Evolutionary conservation across 2,797 vertebrate genomes (phyloP), one percentile per base, ranked within the genome.

Genomic region (Darevskia mixta): DNA sequence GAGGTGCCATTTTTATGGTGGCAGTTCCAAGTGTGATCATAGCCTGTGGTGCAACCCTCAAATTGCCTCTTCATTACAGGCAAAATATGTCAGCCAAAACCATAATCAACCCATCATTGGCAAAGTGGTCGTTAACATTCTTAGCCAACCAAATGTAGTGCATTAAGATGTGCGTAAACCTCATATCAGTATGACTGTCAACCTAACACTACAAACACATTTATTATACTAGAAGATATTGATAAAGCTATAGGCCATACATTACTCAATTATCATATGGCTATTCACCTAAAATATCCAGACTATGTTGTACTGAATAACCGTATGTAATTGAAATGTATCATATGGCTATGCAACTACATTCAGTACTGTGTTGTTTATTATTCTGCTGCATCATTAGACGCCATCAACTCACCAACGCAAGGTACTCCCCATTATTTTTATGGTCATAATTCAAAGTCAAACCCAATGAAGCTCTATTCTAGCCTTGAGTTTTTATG

Each of bases 21-120:
- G 9, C 55, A 64, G 45, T 80, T 29, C 8, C 35, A 77, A 66
- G 29, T 49, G 29, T 67, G 25, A 83, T 55, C 43, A 58, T 45
- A 69, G 43, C 45, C 64, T 83, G 7, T 45, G n/a, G 17, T 20
- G 4, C 10, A 38, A 58, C 13, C 32, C n/a, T 75, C 84, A 77
- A 77, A n/a, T 82, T 25, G 43, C 27, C 69, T 82, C 58, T 64
- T 66, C 41, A 82, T 73, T 87, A 82, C 0, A 5, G 67, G 55
- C 78, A 67, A 87, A 87, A 55, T 11, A 29, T 35, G 9, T 76
- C 55, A 79, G 55, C n/a, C 71, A 55, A 66, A 83, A 75, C 66
- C 10, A 5, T 55, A 58, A 69, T 38, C 17, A 20, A 13, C 9
- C 38, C 29, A 79, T 6, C 9, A 18, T 64, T 3, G 41, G 45